Evolutionary conservation across 2,797 vertebrate genomes (phyloP), one percentile per base, ranked within the genome.

Genomic region (Xiphorhynchus erythropygius): DNA sequence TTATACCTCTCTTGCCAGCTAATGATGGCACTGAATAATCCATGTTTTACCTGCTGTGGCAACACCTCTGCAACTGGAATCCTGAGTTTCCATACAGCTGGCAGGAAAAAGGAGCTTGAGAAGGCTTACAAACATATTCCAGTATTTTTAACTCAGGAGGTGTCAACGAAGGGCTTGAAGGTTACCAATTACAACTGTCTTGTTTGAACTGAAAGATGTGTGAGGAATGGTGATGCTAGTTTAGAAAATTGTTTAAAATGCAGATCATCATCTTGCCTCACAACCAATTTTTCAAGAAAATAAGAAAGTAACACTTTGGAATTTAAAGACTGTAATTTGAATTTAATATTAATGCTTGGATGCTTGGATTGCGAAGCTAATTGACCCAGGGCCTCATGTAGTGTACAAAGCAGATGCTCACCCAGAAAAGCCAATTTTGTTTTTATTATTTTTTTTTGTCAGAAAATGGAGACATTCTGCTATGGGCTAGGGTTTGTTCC

Each of bases 201-300:
- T 49, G 30, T 93, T 94, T 87, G 95, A 97, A 96, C 25, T 37
- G 37, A 87, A 95, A 93, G 63, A 44, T 95, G 94, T 86, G 71
- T 87, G 73, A 94, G 76, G 84, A 95, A 94, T 62, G 62, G 60
- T 57, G 80, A 94, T 93, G 57, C 41, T 83, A 79, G 76, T 95
- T 95, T 76, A 95, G 59, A 91, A 96, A 96, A 96, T 95, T 78
- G 87, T 91, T 97, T 96, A 97, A 97, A 97, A 97, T 97, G 93
- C 94, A 97, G 96, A 96, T 75, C 59, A 42, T 69, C 87, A 30
- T 59, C 89, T 86, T 94, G 65, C 76, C 67, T 96, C 89, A 90
- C 80, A 96, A 97, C 95, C 88, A 95, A 47, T 90, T 98, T 97
- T 97, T 97, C 85, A 91, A 96, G 94, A 95, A 97, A 97, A 91